Evolutionary conservation across 1,140 invertebrate species (phyloP).

Genomic region (Brevipalpus yothersi): DNA sequence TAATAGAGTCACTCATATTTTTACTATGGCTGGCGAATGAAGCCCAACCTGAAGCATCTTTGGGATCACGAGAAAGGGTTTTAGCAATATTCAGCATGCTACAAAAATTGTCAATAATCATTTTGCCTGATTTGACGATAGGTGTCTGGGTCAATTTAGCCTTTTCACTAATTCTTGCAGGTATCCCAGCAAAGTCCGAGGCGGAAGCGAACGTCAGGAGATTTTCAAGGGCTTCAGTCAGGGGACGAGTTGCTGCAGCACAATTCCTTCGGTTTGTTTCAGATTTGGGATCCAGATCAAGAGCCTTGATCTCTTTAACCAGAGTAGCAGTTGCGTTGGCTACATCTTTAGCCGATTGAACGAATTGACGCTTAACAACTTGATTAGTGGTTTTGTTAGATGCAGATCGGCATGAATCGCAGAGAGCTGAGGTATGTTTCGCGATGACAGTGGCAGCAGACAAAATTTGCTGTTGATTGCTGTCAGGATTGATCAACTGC

Average conservation of each 20-base stretch:
- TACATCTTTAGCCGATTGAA: slow-evolving; percentile 88
- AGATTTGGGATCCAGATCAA: slow-evolving; percentile 52
- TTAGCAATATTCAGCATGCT: slow-evolving; percentile 74
- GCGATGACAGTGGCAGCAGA: slow-evolving; percentile 78
- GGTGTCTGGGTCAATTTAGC: slow-evolving; percentile 50
- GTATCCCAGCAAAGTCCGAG: slow-evolving; percentile 70
- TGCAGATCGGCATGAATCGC: slow-evolving; percentile 55
- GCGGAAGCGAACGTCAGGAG: slow-evolving; percentile 73
- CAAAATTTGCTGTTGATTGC: slow-evolving; percentile 59
- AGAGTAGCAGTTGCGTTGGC: slow-evolving; percentile 82
- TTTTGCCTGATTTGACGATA: slow-evolving; percentile 48
- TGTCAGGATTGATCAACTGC: slow-evolving; percentile 43
- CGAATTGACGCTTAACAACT: slow-evolving; percentile 67
- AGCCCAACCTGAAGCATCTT: not conserved
- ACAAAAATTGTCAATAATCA: slow-evolving; percentile 56
- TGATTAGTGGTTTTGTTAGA: slow-evolving; percentile 76
- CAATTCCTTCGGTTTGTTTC: slow-evolving; percentile 42
- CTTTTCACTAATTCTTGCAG: slow-evolving; percentile 61
- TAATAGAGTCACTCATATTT: slow-evolving; percentile 59
- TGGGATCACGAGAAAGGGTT: slow-evolving; percentile 26
- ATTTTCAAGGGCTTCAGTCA: slow-evolving; percentile 70
- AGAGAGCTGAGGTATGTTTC: slow-evolving; percentile 82
- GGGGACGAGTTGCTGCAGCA: slow-evolving; percentile 49
- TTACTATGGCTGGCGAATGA: slow-evolving; percentile 74
- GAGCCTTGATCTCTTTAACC: slow-evolving; percentile 75